Percentiles rank a stretch among this genome's conserved stretches.
These are phyloP conservation scores for Mesoligia furuncula DNA, from an alignment of 2,888 invertebrate genomes.

Conservation along the genomic window DNA sequence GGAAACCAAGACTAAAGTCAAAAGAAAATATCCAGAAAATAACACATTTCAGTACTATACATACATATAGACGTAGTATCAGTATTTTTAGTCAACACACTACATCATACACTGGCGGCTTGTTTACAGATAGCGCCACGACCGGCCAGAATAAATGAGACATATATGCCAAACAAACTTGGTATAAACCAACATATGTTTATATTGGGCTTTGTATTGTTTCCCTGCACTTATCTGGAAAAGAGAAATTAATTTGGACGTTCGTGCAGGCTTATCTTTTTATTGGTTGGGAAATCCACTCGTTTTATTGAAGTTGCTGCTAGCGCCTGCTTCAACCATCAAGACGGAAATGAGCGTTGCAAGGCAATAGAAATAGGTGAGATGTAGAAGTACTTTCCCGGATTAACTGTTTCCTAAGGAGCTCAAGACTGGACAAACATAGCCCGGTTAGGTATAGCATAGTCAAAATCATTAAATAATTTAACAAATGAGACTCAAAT, in stretches of 20 bases:
- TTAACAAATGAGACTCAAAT: neutral
- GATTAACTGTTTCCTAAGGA: neutral
- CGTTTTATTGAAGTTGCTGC: neutral
- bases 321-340: neutral
- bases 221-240: slow-evolving; percentile 44
- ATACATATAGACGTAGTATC: slow-evolving; percentile 24
- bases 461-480: too few species aligned
- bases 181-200: slow-evolving; percentile 44
- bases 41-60: slow-evolving; percentile 14
- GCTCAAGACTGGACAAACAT: too few species aligned
- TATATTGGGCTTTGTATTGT: slow-evolving; percentile 46
- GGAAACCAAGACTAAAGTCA: neutral
- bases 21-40: slow-evolving; percentile 19
- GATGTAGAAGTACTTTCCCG: neutral
- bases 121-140: slow-evolving; percentile 52
- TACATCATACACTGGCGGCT: slow-evolving; percentile 44
- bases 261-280: slow-evolving; percentile 11
- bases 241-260: slow-evolving; percentile 27
- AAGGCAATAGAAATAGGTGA: neutral
- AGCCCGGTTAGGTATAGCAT: neutral
- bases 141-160: slow-evolving; percentile 31
- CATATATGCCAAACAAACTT: slow-evolving; percentile 53
- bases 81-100: slow-evolving; percentile 44
- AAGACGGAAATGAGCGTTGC: neutral
- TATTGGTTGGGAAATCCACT: neutral